Evolutionary conservation across 1,140 invertebrate species (phyloP).

Genomic region (Drosophila sulfurigaster): DNA sequence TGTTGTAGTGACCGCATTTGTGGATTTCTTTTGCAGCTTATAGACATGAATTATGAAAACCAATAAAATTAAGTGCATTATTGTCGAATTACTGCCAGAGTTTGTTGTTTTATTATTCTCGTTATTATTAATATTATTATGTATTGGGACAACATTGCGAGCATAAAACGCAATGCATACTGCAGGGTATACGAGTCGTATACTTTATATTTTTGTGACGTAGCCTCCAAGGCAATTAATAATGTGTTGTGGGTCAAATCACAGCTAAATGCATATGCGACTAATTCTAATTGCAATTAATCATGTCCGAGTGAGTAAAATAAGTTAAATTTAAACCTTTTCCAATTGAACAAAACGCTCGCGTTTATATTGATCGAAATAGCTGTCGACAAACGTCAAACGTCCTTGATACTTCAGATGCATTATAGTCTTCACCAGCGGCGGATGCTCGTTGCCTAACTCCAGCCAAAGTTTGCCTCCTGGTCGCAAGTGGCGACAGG

Average conservation of each 20-base stretch:
- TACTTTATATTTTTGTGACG: not conserved
- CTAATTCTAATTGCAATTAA: constrained; percentile 65
- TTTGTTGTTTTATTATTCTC: constrained; percentile 3
- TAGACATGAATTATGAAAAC: constrained; percentile 67
- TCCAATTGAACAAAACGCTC: constrained; percentile 87
- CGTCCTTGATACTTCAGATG: constrained; percentile 84
- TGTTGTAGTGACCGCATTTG: constrained; percentile 6
- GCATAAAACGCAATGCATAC: not conserved
- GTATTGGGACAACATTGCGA: constrained; percentile 12
- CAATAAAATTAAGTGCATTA: constrained; percentile 80
- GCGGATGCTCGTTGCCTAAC: constrained; percentile 87
- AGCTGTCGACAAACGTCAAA: constrained; percentile 85
- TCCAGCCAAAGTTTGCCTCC: constrained; percentile 87
- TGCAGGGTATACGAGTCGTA: constrained; percentile 20
- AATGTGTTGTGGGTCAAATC: constrained; percentile 48
- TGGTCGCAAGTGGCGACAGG: constrained; percentile 85
- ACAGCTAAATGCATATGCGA: constrained; percentile 68
- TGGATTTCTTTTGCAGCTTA: constrained; percentile 54
- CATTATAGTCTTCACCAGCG: constrained; percentile 86
- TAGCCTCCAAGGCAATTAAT: constrained; percentile 59
- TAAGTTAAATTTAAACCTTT: constrained; percentile 74
- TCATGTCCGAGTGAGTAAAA: constrained; percentile 32
- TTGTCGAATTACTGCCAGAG: constrained; percentile 23
- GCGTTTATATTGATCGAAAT: constrained; percentile 87
- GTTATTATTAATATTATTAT: no score